These are phyloP conservation scores for Tenebrosternarchus preto DNA, from an alignment of 2,113 vertebrate species.

Conservation along the genomic window DNA sequence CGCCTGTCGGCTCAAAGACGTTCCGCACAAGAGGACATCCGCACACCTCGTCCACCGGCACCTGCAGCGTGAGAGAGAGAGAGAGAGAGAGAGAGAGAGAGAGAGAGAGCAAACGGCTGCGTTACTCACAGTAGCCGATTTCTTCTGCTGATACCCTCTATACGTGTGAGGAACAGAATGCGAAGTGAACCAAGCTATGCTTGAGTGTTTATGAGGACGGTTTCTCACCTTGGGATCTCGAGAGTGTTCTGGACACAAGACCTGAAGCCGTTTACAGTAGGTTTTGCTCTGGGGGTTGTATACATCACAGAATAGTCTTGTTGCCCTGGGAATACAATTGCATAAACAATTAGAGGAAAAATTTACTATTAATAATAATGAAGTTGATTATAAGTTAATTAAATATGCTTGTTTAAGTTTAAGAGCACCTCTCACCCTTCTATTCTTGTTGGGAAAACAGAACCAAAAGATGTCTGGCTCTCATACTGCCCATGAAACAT, in stretches of 20 bases:
- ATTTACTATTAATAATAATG: not conserved
- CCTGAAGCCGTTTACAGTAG: constrained; percentile 91
- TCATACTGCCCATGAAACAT: constrained; percentile 77
- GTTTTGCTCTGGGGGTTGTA: constrained; percentile 95
- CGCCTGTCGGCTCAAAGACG: constrained; percentile 88
- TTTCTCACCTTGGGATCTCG: constrained; percentile 87
- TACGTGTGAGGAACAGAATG: no score
- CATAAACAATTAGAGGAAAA: not conserved
- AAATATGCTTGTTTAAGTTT: not conserved
- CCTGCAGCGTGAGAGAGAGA: constrained; percentile 60
- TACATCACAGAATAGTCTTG: constrained; percentile 90
- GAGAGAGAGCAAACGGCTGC: not conserved
- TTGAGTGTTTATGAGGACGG: not conserved
- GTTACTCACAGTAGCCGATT: no score
- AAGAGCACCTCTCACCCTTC: constrained; percentile 81
- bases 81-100: not conserved
- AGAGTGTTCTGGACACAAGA: constrained; percentile 91
- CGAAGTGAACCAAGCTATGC: no score
- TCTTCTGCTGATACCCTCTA: no score
- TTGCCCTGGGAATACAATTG: constrained; percentile 74
- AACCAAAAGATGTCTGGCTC: constrained; percentile 93
- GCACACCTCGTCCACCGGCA: constrained; percentile 86
- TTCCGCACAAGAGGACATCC: constrained; percentile 88
- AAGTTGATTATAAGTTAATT: not conserved
- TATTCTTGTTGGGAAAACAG: constrained; percentile 91